Evolutionary conservation across 2,113 vertebrate genomes (phyloP), one percentile per base, ranked within the genome.

Genomic region (Trematocara zebra): DNA sequence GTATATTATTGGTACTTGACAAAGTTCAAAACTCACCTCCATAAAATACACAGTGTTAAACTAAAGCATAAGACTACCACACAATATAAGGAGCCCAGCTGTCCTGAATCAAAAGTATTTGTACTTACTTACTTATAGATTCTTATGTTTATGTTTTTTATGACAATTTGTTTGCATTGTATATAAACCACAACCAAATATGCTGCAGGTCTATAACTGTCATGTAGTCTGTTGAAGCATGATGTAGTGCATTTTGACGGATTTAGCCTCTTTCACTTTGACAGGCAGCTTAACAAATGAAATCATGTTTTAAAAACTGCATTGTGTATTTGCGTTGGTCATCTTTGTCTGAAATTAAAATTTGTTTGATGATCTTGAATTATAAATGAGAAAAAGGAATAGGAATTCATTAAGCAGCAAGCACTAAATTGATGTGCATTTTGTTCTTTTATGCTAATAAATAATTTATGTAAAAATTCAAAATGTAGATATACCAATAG

Each of bases 101-200:
- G 11, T 20, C 18, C 33, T 20, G 20, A 67, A 20, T 12, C 9
- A 14, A 67, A 37, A 67, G 33, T 67, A 37, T 37, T 35, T 67
- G 2, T 67, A 67, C 11, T 67, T 37, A 40, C 33, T 23, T 23
- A 23, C 26, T 26, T 26, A 23, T 40, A 40, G n/a, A 40, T 40
- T 67, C 35, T 8, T 12, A 0, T 20, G 18, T 40, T 67, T n/a
- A 61, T 61, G 0, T n/a, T 61, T 64, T 61, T 67, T 20, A 40
- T 67, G 33, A 40, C 61, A 67, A 20, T 67, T 67, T 40, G 18
- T 67, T 3, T 40, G 61, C 33, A 3, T 40, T 67, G 11, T 67
- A 67, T 40, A 67, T 67, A 20, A 37, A 33, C 56, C 28, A 33
- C 28, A 59, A 33, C 56, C 2, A 33, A 33, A 59, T 18, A 59